A percentile compares a stretch with the other conserved stretches of the same genome.
Conservation (phyloP, 2,113 vertebrate species). For the Progne subis region DNA sequence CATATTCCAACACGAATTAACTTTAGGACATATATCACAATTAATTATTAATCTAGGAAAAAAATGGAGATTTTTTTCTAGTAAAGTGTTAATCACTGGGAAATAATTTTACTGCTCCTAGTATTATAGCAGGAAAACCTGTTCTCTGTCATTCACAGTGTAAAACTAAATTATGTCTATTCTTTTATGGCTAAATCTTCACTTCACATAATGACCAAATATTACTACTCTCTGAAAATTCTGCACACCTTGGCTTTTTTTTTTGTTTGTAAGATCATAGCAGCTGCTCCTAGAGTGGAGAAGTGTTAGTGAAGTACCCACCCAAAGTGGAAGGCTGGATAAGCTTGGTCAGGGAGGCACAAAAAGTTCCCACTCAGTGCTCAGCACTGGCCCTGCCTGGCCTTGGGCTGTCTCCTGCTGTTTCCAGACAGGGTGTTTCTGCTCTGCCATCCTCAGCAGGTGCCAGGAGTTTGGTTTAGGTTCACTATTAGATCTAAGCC, state of each 20-base stretch:
- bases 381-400: not conserved
- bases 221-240: not conserved
- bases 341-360: not conserved
- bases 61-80: not conserved
- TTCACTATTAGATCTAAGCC: not conserved
- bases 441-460: not conserved
- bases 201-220: not conserved
- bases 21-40: no score
- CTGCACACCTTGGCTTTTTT: not conserved
- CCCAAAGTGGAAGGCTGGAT: rapidly evolving
- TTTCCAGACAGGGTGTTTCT: not conserved
- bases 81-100: not conserved
- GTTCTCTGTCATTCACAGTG: not conserved
- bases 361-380: not conserved
- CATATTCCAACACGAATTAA: no score
- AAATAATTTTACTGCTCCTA: not conserved
- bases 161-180: not conserved
- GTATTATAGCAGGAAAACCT: not conserved
- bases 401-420: not conserved
- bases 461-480: not conserved
- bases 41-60: not conserved
- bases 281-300: not conserved
- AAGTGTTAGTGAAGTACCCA: not conserved
- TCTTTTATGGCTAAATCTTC: not conserved
- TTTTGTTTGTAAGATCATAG: not conserved